These are phyloP conservation scores for Hippocampus kuda DNA, from an alignment of 2,797 vertebrate species.

Conservation along the genomic window DNA sequence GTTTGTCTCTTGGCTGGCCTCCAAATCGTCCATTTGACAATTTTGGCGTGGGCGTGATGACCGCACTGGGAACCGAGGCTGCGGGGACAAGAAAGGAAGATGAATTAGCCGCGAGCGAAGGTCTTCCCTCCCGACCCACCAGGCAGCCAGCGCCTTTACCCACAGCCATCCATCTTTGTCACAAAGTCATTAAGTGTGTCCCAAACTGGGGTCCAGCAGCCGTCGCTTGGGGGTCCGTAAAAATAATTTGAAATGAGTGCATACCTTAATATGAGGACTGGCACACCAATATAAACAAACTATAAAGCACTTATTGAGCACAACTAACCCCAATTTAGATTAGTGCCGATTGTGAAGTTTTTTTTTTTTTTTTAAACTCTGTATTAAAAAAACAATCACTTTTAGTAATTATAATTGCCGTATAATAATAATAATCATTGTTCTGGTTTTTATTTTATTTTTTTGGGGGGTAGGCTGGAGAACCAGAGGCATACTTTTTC, in stretches of 20 bases:
- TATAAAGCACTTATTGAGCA: neutral
- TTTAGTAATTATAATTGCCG: too few species aligned
- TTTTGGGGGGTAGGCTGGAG: too few species aligned
- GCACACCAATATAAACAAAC: neutral
- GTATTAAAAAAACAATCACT: too few species aligned
- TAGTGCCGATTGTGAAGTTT: too few species aligned
- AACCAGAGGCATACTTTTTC: too few species aligned
- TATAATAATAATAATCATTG: too few species aligned
- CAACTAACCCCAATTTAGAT: too few species aligned
- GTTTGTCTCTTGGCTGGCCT: conserved; percentile 53
- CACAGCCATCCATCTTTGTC: conserved; percentile 74
- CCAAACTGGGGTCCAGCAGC: neutral
- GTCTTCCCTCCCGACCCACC: conserved; percentile 55
- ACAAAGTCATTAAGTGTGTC: conserved; percentile 56
- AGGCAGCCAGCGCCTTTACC: conserved; percentile 47
- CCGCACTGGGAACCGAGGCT: conserved; percentile 42
- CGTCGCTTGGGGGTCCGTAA: neutral
- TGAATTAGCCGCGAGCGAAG: conserved; percentile 64
- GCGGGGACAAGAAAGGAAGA: conserved; percentile 64
- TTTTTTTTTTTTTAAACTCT: too few species aligned
- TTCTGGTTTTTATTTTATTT: too few species aligned
- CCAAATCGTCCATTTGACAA: conserved; percentile 61
- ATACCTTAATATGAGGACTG: neutral
- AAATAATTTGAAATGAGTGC: neutral
- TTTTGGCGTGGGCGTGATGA: conserved; percentile 53